These are phyloP conservation scores for Rhogogaster chlorosoma DNA, from an alignment of 2,888 invertebrate genomes.

Conservation along the genomic window DNA sequence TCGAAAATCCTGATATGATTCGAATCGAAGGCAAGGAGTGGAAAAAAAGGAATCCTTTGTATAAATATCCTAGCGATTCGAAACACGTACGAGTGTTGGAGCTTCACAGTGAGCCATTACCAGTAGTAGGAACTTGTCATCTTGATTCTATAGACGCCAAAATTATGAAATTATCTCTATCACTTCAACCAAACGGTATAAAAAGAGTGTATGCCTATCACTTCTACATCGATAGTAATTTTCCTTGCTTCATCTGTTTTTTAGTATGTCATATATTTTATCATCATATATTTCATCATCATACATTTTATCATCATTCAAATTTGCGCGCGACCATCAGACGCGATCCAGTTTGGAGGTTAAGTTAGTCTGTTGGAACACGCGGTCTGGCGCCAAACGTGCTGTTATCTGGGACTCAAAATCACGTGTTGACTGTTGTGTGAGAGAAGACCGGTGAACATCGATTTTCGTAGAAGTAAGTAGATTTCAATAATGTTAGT, in stretches of 20 bases:
- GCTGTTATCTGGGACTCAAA: background rate
- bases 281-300: too few species aligned
- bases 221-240: too few species aligned
- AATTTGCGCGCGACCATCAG: too few species aligned
- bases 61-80: slow-evolving; percentile 25
- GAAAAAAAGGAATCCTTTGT: slow-evolving; percentile 29
- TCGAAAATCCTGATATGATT: slow-evolving; percentile 21
- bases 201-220: slow-evolving; percentile 6
- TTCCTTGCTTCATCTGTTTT: too few species aligned
- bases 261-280: too few species aligned
- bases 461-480: background rate
- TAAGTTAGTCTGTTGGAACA: slow-evolving; percentile 21
- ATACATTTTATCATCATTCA: too few species aligned
- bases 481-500: background rate
- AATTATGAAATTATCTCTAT: slow-evolving; percentile 27
- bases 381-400: background rate
- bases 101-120: background rate
- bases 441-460: background rate
- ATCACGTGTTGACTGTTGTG: background rate
- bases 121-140: slow-evolving; percentile 22
- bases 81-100: slow-evolving; percentile 8
- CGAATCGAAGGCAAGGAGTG: slow-evolving; percentile 23
- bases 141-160: background rate
- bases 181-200: background rate
- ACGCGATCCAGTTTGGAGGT: too few species aligned